Evolutionary conservation across 1,140 invertebrate genomes (phyloP).

Genomic region (Melanaphis sacchari): DNA sequence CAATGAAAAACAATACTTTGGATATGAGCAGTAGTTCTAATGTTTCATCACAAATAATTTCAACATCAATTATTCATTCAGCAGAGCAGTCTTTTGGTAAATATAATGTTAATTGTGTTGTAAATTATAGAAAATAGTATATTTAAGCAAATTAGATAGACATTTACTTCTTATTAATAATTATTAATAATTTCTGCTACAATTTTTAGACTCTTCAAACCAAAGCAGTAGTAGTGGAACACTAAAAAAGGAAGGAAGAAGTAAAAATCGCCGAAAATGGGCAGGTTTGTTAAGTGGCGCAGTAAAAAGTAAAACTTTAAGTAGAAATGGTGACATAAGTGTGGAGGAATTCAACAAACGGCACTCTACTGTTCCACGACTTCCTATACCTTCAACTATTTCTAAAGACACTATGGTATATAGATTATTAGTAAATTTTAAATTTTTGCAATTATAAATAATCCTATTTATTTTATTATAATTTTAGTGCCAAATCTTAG

Average conservation of each 20-base stretch:
- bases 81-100: constrained; percentile 52
- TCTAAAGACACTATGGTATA: constrained; percentile 79
- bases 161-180: neutral
- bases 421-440: neutral
- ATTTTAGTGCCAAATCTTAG: constrained; percentile 78
- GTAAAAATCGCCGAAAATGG: constrained; percentile 62
- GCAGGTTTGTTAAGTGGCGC: constrained; percentile 60
- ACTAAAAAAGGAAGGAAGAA: constrained; percentile 60
- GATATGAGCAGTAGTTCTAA: constrained; percentile 44
- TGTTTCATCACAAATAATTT: constrained; percentile 21
- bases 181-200: neutral
- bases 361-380: constrained; percentile 66
- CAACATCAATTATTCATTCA: constrained; percentile 36
- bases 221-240: constrained; percentile 60
- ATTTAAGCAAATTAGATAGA: neutral
- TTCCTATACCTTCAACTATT: constrained; percentile 74
- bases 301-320: constrained; percentile 60
- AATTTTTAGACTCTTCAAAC: constrained; percentile 60
- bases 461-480: constrained; percentile 59
- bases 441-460: neutral
- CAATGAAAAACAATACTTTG: neutral
- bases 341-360: constrained; percentile 32
- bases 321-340: constrained; percentile 28
- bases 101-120: neutral
- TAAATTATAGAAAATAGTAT: neutral